Base-by-base conservation (phyloP, 53 echinoderm and acorn worm species). In the Echinarachnius parma region DNA sequence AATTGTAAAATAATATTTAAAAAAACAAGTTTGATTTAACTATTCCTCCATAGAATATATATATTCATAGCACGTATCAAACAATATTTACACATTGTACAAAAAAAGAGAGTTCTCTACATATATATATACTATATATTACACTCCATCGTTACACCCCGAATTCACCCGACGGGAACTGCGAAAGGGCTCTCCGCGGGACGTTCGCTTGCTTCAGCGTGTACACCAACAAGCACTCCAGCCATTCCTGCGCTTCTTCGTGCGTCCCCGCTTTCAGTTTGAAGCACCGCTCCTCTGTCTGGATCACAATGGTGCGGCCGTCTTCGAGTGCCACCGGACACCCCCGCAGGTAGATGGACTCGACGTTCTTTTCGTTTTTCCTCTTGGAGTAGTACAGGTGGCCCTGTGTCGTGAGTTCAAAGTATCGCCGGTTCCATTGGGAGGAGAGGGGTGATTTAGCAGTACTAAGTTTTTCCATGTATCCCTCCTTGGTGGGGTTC, bases 361-460 rank as follows among this genome's bases (percentile, higher is more conserved):
- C 98, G 0, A 98, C 88, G 61, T 92, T 98, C 82, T 92, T 91
- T 37, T 98, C 98, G 44, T 98, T 88, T 77, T 92, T 98, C 48
- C 83, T 77, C 88, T 98, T 98, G 56, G 85, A 88, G 75, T 92
- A 98, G 62, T 98, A 88, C 44, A 98, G 81, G 62, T 98, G 91
- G n/a, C 98, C 98, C 39, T 92, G 88, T 15, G 85, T 80, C 19
- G 91, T 88, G 4, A 98, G 83, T 64, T 98, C 98, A 83, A 98
- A 98, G 77, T 86, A 98, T n/a, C 98, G 98, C 36, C 88, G 64
- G 56, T 98, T 91, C 98, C 98, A 98, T 62, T 86, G 86, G 4
- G 89, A 89, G 15, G 93, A 83, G 13, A 92, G 88, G 63, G 92
- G 98, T 16, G 78, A 68, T 46, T 88, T 88, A 46, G 82, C 77